A percentile compares a stretch with the other conserved stretches of the same genome.
These are phyloP conservation scores for Raphicerus campestris DNA, from an alignment of 2,113 vertebrate genomes.

Conservation along the genomic window DNA sequence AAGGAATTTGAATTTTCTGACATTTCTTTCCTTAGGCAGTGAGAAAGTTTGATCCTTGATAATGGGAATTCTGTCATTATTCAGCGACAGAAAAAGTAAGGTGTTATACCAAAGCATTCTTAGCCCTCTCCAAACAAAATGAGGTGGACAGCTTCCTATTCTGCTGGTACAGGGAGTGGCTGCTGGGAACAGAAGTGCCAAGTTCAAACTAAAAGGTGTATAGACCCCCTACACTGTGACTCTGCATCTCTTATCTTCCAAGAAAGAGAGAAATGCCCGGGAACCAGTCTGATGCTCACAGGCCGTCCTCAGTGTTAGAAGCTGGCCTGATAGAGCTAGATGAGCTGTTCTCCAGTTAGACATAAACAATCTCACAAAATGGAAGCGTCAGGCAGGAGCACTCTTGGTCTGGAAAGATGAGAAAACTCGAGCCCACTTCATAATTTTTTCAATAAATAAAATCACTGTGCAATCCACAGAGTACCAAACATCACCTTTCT, in stretches of 20 bases:
- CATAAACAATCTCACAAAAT: not conserved
- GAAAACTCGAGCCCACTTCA: not conserved
- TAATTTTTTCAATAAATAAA: not conserved
- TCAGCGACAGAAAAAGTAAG: not conserved
- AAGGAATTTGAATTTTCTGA: slow-evolving; percentile 10
- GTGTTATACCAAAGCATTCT: not conserved
- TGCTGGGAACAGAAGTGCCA: not conserved
- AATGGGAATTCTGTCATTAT: not conserved
- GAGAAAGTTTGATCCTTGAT: not conserved
- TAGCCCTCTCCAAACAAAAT: not conserved
- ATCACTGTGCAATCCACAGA: not conserved
- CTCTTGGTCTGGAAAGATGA: not conserved
- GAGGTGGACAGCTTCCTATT: not conserved
- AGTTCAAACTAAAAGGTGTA: not conserved
- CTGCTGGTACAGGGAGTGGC: not conserved
- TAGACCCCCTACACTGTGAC: not conserved
- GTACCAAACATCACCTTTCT: not conserved
- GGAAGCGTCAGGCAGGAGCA: not conserved
- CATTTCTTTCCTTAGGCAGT: not conserved
- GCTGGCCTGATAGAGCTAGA: not conserved
- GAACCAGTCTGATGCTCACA: not conserved
- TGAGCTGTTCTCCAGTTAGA: not conserved
- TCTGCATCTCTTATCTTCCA: not conserved
- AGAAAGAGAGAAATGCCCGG: not conserved
- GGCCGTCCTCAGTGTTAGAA: not conserved